Evolutionary conservation across 2,888 invertebrate species (phyloP), one percentile per base, ranked within the genome.

Genomic region (Micropterix aruncella): DNA sequence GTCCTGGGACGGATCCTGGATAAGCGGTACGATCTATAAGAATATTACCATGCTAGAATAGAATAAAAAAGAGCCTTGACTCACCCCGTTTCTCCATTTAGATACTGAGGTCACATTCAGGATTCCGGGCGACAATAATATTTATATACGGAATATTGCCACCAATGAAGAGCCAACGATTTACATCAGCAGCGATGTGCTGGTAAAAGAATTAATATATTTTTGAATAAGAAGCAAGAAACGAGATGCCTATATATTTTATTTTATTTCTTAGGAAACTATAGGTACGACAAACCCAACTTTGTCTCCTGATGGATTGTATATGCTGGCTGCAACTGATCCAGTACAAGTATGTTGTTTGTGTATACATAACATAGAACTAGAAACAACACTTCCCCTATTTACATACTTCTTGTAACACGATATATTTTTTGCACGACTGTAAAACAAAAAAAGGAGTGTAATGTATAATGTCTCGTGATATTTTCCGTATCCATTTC

Each of bases 21-120:
- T n/a, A n/a, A n/a, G n/a, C n/a, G n/a, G n/a, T n/a, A n/a, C n/a
- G n/a, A n/a, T n/a, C n/a, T n/a, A n/a, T n/a, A n/a, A n/a, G n/a
- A n/a, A n/a, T n/a, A n/a, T n/a, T n/a, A n/a, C n/a, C n/a, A n/a
- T n/a, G n/a, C n/a, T n/a, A n/a, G n/a, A n/a, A n/a, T n/a, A n/a
- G n/a, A n/a, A n/a, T n/a, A n/a, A n/a, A n/a, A n/a, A n/a, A n/a
- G n/a, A n/a, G n/a, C n/a, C n/a, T n/a, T n/a, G n/a, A n/a, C n/a
- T n/a, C n/a, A n/a, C n/a, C n/a, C n/a, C n/a, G n/a, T 49, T 37
- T 50, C 27, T 43, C 44, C 43, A 55, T 65, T 19, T 60, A 77
- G 78, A 73, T 49, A 62, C 64, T 2, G 71, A 75, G 52, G 74
- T 78, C 50, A 70, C 76, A 14, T 77, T 66, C 52, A 65, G 62